Percentiles rank a stretch among this genome's conserved stretches.
Evolutionary conservation across 2,113 vertebrate genomes (phyloP).

Genomic region (Saimiri boliviensis): DNA sequence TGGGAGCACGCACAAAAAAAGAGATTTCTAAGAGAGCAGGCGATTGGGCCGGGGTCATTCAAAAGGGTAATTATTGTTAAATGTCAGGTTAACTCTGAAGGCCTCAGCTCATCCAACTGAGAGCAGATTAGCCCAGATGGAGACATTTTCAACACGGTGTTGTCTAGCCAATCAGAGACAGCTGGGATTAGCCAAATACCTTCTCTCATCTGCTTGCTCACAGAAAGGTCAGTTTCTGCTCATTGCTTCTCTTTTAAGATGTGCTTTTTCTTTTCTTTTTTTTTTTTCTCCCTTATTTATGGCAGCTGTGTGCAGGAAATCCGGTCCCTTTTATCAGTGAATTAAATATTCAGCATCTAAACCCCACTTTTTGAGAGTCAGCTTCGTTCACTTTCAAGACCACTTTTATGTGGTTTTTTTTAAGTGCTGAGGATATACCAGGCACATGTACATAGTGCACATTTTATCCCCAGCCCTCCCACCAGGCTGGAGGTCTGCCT

Average conservation of each 20-base stretch:
- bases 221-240: constrained; percentile 94
- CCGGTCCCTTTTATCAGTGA: constrained; percentile 87
- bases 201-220: constrained; percentile 93
- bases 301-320: constrained; percentile 82
- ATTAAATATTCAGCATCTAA: constrained; percentile 92
- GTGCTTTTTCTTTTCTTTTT: constrained; percentile 70
- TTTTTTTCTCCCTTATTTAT: constrained; percentile 77
- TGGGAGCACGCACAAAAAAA: constrained; percentile 86
- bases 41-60: constrained; percentile 89
- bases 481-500: constrained; percentile 64
- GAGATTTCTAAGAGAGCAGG: constrained; percentile 91
- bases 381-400: constrained; percentile 87
- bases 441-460: not conserved
- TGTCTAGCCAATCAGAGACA: constrained; percentile 90
- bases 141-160: constrained; percentile 93
- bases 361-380: constrained; percentile 82
- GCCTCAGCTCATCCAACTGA: constrained; percentile 92
- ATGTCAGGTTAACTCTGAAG: constrained; percentile 96
- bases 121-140: constrained; percentile 95
- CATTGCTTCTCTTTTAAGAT: constrained; percentile 92
- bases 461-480: constrained; percentile 57
- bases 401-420: constrained; percentile 85
- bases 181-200: constrained; percentile 94
- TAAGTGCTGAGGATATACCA: constrained; percentile 68
- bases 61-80: constrained; percentile 97